Evolutionary conservation across 2,113 vertebrate species (phyloP).

Genomic region (Haplochromis vanheusdeni): DNA sequence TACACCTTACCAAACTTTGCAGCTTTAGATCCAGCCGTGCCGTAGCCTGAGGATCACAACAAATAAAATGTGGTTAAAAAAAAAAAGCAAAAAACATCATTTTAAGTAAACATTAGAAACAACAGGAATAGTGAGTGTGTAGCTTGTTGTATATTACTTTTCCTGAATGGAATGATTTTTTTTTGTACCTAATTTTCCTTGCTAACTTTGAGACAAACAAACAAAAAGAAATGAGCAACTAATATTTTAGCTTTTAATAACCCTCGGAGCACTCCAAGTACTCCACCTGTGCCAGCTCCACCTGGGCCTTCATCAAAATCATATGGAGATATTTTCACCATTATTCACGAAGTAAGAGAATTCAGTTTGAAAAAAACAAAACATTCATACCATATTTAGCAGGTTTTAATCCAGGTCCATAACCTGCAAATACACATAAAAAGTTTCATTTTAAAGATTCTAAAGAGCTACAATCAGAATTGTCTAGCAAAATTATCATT

Average conservation of each 20-base stretch:
- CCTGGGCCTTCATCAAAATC: slow-evolving; percentile 15
- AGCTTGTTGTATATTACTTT: neutral
- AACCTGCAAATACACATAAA: slow-evolving; percentile 25
- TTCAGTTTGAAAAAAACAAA: neutral
- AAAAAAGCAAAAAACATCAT: neutral
- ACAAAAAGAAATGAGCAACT: neutral
- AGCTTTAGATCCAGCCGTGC: slow-evolving; percentile 54
- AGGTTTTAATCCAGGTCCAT: slow-evolving; percentile 60
- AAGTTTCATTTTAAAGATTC: neutral
- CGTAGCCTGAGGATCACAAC: slow-evolving; percentile 40
- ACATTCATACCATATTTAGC: slow-evolving; percentile 63
- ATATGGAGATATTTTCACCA: neutral
- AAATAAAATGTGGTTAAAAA: neutral
- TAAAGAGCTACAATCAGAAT: neutral
- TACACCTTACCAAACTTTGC: slow-evolving; percentile 59
- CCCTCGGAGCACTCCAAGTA: neutral
- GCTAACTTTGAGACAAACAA: neutral
- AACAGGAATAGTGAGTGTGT: neutral
- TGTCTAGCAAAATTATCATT: neutral
- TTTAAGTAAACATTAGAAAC: neutral
- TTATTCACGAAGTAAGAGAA: neutral
- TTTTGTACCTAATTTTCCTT: neutral
- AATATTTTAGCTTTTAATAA: neutral
- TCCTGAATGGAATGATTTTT: neutral
- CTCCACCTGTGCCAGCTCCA: slow-evolving; percentile 14